Percentiles rank a stretch among this genome's conserved stretches.
Evolutionary conservation across 2,113 vertebrate species (phyloP).

Genomic region (Phrynocephalus versicolor): DNA sequence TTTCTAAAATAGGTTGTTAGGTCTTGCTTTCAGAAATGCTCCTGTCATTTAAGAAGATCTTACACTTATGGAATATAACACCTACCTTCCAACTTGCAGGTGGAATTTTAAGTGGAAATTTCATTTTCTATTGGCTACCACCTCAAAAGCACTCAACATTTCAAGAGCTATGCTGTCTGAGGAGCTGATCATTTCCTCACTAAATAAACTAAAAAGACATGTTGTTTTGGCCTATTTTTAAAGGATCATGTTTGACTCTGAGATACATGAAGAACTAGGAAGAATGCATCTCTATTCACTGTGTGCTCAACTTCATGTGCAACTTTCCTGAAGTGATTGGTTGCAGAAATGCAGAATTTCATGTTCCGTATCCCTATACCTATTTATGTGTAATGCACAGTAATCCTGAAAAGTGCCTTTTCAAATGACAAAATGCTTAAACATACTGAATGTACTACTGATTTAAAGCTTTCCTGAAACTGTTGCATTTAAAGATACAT

Average conservation of each 20-base stretch:
- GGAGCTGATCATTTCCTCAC: not conserved
- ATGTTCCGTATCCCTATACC: not conserved
- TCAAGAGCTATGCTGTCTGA: not conserved
- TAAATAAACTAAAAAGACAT: not conserved
- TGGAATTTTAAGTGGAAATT: not conserved
- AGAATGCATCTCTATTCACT: not conserved
- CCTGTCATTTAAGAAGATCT: not conserved
- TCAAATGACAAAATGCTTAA: not conserved
- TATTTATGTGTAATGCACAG: not conserved
- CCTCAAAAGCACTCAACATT: not conserved
- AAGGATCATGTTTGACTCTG: not conserved
- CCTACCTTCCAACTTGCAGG: not conserved
- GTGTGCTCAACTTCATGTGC: not conserved
- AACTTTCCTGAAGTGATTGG: not conserved
- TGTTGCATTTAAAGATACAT: rapidly evolving
- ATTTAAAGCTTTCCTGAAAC: not conserved
- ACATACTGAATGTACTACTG: not conserved
- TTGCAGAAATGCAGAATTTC: not conserved
- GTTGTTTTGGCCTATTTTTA: not conserved
- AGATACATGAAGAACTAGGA: not conserved
- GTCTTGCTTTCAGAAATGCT: not conserved
- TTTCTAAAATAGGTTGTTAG: not conserved
- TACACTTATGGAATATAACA: not conserved
- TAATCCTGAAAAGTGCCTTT: not conserved
- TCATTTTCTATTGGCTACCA: not conserved